phyloP scores from a whole-genome alignment of 2,888 invertebrate species.

The Eupithecia dodoneata region DNA sequence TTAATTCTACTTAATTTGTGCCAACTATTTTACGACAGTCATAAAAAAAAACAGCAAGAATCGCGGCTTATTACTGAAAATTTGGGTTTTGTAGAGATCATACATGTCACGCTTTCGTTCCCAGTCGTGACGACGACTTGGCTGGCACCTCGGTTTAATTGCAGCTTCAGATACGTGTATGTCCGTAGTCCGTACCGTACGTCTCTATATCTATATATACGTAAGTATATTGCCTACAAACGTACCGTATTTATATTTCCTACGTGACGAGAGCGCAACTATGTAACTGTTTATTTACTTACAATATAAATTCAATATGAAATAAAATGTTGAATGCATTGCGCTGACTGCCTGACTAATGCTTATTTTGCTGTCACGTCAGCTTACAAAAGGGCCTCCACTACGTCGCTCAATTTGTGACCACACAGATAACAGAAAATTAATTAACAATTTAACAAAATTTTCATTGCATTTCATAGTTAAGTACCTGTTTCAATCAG shows the following conservation, averaged over 20 bases:
- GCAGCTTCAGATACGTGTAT: neutral
- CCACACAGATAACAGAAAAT: slow-evolving; percentile 11
- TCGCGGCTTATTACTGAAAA: neutral
- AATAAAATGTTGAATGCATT: neutral
- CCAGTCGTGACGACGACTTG: neutral
- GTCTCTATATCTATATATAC: neutral
- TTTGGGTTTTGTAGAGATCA: neutral
- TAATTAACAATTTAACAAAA: slow-evolving; percentile 1
- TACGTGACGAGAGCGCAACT: neutral
- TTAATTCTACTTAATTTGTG: neutral
- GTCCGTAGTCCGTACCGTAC: neutral
- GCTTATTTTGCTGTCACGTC: slow-evolving; percentile 20
- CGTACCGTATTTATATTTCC: neutral
- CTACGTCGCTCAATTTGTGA: slow-evolving; percentile 10
- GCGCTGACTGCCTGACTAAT: slow-evolving; percentile 2
- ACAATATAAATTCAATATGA: slow-evolving; percentile 3
- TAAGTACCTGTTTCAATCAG: neutral
- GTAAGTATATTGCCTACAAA: no score
- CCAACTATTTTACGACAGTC: neutral
- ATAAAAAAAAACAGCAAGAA: neutral
- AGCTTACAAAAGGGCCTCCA: slow-evolving; percentile 5
- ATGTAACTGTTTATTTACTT: slow-evolving; percentile 4
- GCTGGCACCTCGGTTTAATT: neutral
- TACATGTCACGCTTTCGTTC: neutral
- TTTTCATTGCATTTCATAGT: neutral